phyloP scores from a whole-genome alignment of 2,113 vertebrate genomes.

The Pedetes capensis region DNA sequence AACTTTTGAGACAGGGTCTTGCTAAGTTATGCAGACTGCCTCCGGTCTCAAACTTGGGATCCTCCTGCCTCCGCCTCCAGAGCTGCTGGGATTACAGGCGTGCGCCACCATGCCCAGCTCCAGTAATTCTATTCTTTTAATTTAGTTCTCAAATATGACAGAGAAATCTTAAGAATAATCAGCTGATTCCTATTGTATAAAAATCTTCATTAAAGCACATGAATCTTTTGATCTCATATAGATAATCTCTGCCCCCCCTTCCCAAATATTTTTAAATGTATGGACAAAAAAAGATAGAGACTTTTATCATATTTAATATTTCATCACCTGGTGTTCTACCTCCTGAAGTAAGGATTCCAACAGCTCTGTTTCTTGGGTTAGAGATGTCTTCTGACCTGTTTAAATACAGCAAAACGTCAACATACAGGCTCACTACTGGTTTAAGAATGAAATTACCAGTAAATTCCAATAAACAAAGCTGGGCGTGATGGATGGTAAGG shows the following conservation, averaged over 20 bases:
- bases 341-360: slow-evolving; percentile 98
- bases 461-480: slow-evolving; percentile 15
- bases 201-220: not conserved
- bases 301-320: slow-evolving; percentile 22
- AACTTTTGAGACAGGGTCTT: no score
- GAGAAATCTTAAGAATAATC: slow-evolving; percentile 4
- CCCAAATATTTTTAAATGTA: not conserved
- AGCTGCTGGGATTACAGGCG: no score
- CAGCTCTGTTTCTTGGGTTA: slow-evolving; percentile 98
- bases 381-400: slow-evolving; percentile 97
- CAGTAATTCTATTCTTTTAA: not conserved
- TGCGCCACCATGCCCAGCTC: no score
- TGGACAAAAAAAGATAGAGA: not conserved
- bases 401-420: slow-evolving; percentile 53
- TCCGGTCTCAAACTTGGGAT: no score
- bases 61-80: no score
- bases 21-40: no score
- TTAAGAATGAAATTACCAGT: slow-evolving; percentile 26
- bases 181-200: slow-evolving; percentile 23
- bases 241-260: not conserved
- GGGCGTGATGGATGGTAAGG: no score
- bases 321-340: slow-evolving; percentile 96
- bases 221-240: not conserved
- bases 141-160: not conserved
- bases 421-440: not conserved